Base-by-base conservation (phyloP, 2,797 vertebrate genomes). In the Gadopsis marmoratus region DNA sequence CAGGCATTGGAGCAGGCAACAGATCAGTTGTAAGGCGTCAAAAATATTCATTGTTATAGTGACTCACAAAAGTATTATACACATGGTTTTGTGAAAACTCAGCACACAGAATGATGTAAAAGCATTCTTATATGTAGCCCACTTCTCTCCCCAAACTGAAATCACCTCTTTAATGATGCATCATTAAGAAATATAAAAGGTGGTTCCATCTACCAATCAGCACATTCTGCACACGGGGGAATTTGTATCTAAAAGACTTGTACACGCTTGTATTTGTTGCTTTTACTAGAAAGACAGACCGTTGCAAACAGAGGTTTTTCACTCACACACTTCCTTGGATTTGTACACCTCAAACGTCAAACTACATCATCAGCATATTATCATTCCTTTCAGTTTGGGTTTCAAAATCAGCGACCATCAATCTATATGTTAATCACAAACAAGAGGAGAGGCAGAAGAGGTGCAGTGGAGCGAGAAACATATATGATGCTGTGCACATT, bases 21-120 rank as follows among this genome's bases (percentile, higher is more conserved):
- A 82, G 61, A 74, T 76, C 47, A 29, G 76, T 61, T 70, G 79
- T 88, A 92, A 92, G 90, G 89, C 83, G 11, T 83, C 43, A 35
- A 62, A 50, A 81, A 78, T 65, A 63, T 63, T 70, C 3, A 55
- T 56, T 19, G 55, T 37, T 26, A 26, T 78, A 23, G 35, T 48
- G 53, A 81, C n/a, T 76, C 74, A 33, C 33, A 50, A 54, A 78
- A 63, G 64, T 50, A 60, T 16, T 77, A 70, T 37, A 76, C 39
- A 5, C 3, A 59, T 26, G 3, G n/a, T 60, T 61, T 48, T 53
- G 47, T 71, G 43, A 62, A 60, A 58, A 76, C 35, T 73, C 47
- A 37, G 77, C 59, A 74, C 43, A 64, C 50, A 85, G 29, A 62
- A 72, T 37, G 29, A 84, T 41, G 61, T 64, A 53, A 85, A 80